Conservation (phyloP, 2,797 vertebrate genomes). For the Melopsittacus undulatus region DNA sequence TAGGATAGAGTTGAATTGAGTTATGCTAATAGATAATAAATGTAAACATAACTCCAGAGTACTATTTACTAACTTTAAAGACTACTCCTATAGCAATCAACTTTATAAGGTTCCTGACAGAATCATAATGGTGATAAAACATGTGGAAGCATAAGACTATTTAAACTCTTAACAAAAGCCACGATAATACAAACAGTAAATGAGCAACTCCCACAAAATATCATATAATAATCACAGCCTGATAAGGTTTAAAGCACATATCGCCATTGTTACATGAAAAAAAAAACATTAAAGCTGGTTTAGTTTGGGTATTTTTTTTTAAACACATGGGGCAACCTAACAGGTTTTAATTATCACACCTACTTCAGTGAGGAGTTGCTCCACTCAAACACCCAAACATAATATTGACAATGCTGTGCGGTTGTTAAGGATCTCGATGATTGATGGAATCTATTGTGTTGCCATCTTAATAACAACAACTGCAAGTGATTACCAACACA, state of each 20-base stretch:
- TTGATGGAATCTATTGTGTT: conserved; percentile 84
- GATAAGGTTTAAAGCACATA: conserved; percentile 87
- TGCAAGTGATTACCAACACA: conserved; percentile 73
- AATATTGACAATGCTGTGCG: conserved; percentile 86
- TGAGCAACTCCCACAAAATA: conserved; percentile 86
- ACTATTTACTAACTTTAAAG: conserved; percentile 77
- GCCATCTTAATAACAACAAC: conserved; percentile 70
- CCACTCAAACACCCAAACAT: conserved; percentile 86
- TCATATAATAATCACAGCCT: conserved; percentile 84
- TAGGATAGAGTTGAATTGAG: conserved; percentile 43
- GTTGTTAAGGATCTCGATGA: conserved; percentile 85
- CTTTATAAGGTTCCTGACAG: conserved; percentile 81
- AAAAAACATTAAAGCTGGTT: conserved; percentile 72
- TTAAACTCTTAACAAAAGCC: conserved; percentile 86
- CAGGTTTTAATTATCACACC: conserved; percentile 87
- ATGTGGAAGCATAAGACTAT: conserved; percentile 79
- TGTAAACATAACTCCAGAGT: conserved; percentile 59
- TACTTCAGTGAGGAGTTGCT: conserved; percentile 82
- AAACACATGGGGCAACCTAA: conserved; percentile 81
- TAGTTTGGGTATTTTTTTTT: conserved; percentile 19
- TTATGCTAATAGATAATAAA: conserved; percentile 69
- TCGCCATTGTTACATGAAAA: conserved; percentile 76
- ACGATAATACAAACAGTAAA: conserved; percentile 86
- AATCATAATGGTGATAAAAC: conserved; percentile 85
- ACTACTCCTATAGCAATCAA: conserved; percentile 79